phyloP scores from a whole-genome alignment of 2,113 vertebrate species.

The Gambusia holbrooki region DNA sequence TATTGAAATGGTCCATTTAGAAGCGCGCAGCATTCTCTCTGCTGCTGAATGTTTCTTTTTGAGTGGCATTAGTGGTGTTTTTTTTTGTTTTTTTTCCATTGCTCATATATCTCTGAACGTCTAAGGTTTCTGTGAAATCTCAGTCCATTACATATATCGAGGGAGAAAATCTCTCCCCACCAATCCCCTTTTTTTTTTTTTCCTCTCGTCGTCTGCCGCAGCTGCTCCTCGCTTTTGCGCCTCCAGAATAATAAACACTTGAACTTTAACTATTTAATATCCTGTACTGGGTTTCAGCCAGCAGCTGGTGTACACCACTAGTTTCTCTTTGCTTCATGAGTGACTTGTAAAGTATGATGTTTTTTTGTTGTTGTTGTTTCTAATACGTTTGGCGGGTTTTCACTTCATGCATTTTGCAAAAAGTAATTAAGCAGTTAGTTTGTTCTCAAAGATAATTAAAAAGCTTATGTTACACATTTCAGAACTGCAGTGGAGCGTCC shows the following conservation, averaged over 20 bases:
- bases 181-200: too few relatives aligned
- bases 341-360: neutral
- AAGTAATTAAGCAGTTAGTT: neutral
- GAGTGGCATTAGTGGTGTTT: conserved; percentile 4
- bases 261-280: neutral
- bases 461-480: neutral
- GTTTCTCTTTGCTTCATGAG: neutral
- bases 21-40: neutral
- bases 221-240: neutral
- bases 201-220: neutral
- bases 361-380: neutral
- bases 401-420: neutral
- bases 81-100: conserved; percentile 1
- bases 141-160: conserved; percentile 10
- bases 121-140: conserved; percentile 10
- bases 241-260: neutral
- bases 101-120: conserved; percentile 2
- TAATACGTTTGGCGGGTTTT: neutral
- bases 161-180: neutral
- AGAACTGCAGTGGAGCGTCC: too few relatives aligned
- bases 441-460: too few relatives aligned
- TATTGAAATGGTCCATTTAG: conserved; percentile 36
- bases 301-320: neutral
- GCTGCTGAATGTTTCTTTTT: conserved; percentile 9
- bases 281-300: neutral